These are phyloP conservation scores for Eremophila alpestris DNA, from an alignment of 2,797 vertebrate genomes.

Conservation along the genomic window DNA sequence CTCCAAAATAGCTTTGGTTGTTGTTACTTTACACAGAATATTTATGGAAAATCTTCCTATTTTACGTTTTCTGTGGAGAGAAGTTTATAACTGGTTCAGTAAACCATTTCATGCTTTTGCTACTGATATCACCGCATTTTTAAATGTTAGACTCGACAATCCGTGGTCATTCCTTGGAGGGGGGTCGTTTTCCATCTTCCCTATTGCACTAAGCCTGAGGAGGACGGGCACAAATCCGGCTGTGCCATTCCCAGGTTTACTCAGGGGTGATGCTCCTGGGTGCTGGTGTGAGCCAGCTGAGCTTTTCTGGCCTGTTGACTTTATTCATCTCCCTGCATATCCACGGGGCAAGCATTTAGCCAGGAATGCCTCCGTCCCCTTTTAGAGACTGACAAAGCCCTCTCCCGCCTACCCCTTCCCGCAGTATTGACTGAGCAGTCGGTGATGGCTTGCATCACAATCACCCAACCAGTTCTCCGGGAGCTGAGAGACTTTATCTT, in stretches of 20 bases:
- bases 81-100: background rate
- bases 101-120: background rate
- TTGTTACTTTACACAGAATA: background rate
- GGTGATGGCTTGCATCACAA: background rate
- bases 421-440: background rate
- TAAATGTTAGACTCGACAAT: background rate
- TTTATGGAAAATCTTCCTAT: background rate
- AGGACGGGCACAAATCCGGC: background rate
- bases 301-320: conserved; percentile 2
- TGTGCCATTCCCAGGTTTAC: background rate
- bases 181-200: background rate
- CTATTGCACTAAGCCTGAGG: background rate
- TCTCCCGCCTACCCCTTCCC: background rate
- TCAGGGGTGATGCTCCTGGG: background rate
- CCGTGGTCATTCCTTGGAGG: background rate
- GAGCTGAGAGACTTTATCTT: background rate
- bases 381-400: background rate
- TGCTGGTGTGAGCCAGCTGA: background rate
- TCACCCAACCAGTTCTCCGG: background rate
- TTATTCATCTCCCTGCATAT: background rate
- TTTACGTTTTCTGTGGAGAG: background rate
- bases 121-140: background rate
- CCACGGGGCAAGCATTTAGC: background rate
- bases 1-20: background rate
- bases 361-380: background rate